A percentile compares a stretch with the other conserved stretches of the same genome.
Evolutionary conservation across 2,888 invertebrate genomes (phyloP).

Genomic region (Oegoconia quadripuncta): DNA sequence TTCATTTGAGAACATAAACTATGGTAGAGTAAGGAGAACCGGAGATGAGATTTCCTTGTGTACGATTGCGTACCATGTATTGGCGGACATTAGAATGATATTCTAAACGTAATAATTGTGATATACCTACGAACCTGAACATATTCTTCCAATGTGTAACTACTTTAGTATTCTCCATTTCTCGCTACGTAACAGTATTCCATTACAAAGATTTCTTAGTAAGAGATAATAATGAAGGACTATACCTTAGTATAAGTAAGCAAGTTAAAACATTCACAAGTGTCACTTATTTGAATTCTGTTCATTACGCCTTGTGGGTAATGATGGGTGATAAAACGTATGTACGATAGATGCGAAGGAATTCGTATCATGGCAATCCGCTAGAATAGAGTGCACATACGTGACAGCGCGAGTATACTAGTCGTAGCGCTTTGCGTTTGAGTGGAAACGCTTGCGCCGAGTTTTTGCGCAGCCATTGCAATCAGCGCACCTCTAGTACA

Average conservation of each 20-base stretch:
- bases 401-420: not conserved
- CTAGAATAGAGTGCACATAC: not conserved
- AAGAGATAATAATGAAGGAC: too few relatives aligned
- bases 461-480: slow-evolving; percentile 41
- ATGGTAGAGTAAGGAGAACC: slow-evolving; percentile 14
- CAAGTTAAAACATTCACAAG: too few relatives aligned
- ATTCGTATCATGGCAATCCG: slow-evolving; percentile 12
- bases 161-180: too few relatives aligned
- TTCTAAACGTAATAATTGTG: too few relatives aligned
- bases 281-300: too few relatives aligned
- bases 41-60: slow-evolving; percentile 11
- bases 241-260: too few relatives aligned
- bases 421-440: slow-evolving; percentile 11
- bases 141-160: too few relatives aligned
- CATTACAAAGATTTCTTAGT: too few relatives aligned
- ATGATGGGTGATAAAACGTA: slow-evolving; percentile 16
- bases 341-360: slow-evolving; percentile 15
- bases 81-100: slow-evolving; percentile 8
- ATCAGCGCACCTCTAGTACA: slow-evolving; percentile 46
- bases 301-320: not conserved
- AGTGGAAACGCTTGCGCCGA: slow-evolving; percentile 34
- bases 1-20: slow-evolving; percentile 8
- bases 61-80: slow-evolving; percentile 5
- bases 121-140: too few relatives aligned
- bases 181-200: too few relatives aligned